Percentiles rank a stretch among this genome's conserved stretches.
phyloP scores from a whole-genome alignment of 2,888 invertebrate species.

The Pteria penguin region DNA sequence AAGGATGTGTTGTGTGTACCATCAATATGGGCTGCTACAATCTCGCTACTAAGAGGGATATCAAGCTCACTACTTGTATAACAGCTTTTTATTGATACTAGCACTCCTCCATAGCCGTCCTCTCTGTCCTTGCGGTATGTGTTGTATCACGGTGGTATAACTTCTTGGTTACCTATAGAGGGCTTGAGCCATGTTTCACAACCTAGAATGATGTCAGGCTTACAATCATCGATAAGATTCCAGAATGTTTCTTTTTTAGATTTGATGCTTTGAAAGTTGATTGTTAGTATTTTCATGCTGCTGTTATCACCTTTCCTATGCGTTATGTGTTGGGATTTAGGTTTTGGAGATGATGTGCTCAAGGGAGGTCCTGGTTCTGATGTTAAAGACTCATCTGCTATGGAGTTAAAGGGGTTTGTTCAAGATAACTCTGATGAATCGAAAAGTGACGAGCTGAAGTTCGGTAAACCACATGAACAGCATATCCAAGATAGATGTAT shows the following conservation, averaged over 20 bases:
- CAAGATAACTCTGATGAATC: neutral
- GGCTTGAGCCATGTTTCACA: constrained; percentile 1
- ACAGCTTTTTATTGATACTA: neutral
- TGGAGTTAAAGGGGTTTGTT: neutral
- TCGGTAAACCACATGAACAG: neutral
- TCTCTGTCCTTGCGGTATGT: constrained; percentile 1
- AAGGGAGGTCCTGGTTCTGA: neutral
- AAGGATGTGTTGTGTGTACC: neutral
- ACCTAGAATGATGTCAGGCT: constrained; percentile 3
- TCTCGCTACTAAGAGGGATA: neutral
- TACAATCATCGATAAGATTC: neutral
- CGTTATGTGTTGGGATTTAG: neutral
- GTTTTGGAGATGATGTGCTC: neutral
- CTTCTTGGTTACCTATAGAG: neutral
- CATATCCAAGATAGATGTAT: neutral
- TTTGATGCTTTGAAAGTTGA: constrained; percentile 15
- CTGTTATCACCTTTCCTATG: accelerated
- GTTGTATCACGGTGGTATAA: neutral
- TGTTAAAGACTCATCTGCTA: neutral
- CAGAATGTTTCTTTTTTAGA: constrained; percentile 1
- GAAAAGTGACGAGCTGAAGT: neutral
- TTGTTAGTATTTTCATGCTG: neutral
- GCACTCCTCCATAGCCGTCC: constrained; percentile 8
- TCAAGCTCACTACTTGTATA: neutral
- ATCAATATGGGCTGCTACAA: neutral